Conservation (phyloP, 2,888 invertebrate species). For the Cephus pulcher region DNA sequence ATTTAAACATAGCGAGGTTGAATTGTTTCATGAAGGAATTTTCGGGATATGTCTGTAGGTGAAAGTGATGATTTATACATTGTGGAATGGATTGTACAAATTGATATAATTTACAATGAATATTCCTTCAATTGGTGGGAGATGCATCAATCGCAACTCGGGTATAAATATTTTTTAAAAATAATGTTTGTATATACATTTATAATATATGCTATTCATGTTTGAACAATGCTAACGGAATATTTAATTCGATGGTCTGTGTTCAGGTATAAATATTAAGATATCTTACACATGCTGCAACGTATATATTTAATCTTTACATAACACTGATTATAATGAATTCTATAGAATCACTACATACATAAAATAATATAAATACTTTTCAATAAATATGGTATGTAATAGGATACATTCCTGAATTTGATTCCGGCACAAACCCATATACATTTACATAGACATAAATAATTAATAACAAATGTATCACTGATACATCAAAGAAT, state of each 20-base stretch:
- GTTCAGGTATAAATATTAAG: background rate
- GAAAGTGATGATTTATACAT: background rate
- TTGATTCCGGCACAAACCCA: background rate
- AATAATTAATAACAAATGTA: conserved; percentile 1
- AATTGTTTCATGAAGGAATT: background rate
- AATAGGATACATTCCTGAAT: background rate
- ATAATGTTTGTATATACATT: background rate
- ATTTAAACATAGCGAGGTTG: background rate
- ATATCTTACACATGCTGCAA: background rate
- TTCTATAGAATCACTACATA: background rate
- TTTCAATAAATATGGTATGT: background rate
- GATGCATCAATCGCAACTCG: background rate
- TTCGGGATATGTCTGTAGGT: background rate
- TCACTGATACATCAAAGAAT: background rate
- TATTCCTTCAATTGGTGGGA: background rate
- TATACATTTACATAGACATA: background rate
- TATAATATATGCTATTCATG: background rate
- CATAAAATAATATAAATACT: background rate
- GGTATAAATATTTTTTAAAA: background rate
- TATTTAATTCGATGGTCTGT: background rate
- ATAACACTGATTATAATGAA: background rate
- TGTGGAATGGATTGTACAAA: background rate
- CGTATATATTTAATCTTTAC: background rate
- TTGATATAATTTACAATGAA: background rate
- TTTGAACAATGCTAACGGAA: background rate